Conservation (phyloP, 2,797 vertebrate species). For the Ctenopoma kingsleyae region DNA sequence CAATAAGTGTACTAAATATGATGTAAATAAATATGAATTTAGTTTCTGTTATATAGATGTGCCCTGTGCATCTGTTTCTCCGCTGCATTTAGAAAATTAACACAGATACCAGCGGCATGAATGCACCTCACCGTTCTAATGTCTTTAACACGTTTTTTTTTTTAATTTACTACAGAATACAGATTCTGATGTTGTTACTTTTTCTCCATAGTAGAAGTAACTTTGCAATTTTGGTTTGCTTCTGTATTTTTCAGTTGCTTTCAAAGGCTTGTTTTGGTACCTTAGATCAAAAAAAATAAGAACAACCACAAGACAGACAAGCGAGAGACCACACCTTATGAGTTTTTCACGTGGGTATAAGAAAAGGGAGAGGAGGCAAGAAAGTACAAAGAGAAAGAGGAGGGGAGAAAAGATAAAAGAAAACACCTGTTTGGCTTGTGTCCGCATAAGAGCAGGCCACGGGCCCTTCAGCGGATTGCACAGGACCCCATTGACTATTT, state of each 20-base stretch:
- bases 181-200: slow-evolving; percentile 9
- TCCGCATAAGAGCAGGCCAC: slow-evolving; percentile 64
- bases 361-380: slow-evolving; percentile 63
- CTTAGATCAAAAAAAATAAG: slow-evolving; percentile 43
- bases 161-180: neutral
- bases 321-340: slow-evolving; percentile 68
- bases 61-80: neutral
- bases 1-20: neutral
- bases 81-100: neutral
- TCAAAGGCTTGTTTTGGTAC: slow-evolving; percentile 59
- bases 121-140: neutral
- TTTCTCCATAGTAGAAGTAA: slow-evolving; percentile 27
- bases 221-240: slow-evolving; percentile 40
- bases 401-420: slow-evolving; percentile 81
- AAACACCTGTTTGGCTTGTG: slow-evolving; percentile 91
- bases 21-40: slow-evolving; percentile 6
- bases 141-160: neutral
- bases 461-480: slow-evolving; percentile 82
- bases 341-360: slow-evolving; percentile 61
- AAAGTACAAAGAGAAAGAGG: slow-evolving; percentile 76
- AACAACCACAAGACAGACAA: slow-evolving; percentile 42
- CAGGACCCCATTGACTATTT: slow-evolving; percentile 82
- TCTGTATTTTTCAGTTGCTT: slow-evolving; percentile 43
- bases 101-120: slow-evolving; percentile 10
- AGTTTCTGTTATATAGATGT: slow-evolving; percentile 18